Base-by-base conservation (phyloP, 2,888 invertebrate species). In the Aricia artaxerxes region DNA sequence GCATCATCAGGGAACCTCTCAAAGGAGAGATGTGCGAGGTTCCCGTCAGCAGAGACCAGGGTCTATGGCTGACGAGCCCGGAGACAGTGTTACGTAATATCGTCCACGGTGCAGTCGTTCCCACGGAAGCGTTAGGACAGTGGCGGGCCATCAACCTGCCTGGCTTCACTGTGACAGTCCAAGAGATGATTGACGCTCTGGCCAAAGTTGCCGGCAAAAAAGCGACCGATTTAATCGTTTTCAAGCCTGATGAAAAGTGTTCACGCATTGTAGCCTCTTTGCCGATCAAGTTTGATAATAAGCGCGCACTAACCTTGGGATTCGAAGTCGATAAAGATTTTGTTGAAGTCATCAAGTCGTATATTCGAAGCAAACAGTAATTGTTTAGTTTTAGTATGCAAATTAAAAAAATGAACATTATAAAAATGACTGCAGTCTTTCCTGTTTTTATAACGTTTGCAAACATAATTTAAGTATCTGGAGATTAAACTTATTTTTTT, bases 1-100 rank as follows among this genome's bases (percentile, higher is more conserved):
- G 89, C 1, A 84, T 93, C n/a, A 85, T 94, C 61, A 88, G 94
- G 35, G 92, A 92, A 81, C 92, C 93, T 24, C 83, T 94, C 78
- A 85, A 86, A 3, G 91, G 92, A 1, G 80, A 83, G 44, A 80
- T 78, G 44, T 86, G 88, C 2, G 80, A 84, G 72, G 87, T 90
- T 72, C 93, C 93, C 0, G 93, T 93, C 72, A 83, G 83, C 16
- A 82, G 82, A 38, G 86, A 86, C n/a, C 87, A 86, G 81, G 84
- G 86, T 73, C 40, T 93, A 80, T 93, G 91, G 91, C 81, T 93
- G 81, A 84, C 89, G 40, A 91, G 93, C 77, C 92, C 94, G 73
- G 83, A 82, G 4, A 83, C 85, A 5, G 92, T 87, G 7, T 88
- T 92, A 60, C 83, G 82, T 75, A 92, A 92, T 80, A 86, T 93